These are phyloP conservation scores for Megalops cyprinoides DNA, from an alignment of 2,797 vertebrate species.

Conservation along the genomic window DNA sequence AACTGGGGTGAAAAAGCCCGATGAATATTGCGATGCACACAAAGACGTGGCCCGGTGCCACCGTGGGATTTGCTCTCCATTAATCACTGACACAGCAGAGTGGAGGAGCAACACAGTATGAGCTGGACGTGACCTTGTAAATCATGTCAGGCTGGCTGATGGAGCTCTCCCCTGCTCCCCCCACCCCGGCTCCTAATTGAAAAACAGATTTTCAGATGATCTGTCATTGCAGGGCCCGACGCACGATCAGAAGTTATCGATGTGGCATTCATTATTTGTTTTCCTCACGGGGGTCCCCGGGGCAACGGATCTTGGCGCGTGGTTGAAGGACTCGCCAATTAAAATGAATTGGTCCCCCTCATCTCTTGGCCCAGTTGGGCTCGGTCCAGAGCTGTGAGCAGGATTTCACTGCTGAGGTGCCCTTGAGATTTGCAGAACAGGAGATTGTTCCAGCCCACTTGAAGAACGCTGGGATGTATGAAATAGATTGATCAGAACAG, in stretches of 20 bases:
- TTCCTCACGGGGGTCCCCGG: not conserved
- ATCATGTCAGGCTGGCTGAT: slow-evolving; percentile 8
- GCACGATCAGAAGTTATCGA: not conserved
- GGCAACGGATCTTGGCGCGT: not conserved
- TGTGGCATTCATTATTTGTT: slow-evolving; percentile 11
- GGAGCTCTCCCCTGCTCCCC: not conserved
- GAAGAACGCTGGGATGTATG: not conserved
- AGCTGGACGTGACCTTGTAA: slow-evolving; percentile 19
- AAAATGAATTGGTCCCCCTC: not conserved
- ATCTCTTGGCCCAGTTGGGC: slow-evolving; percentile 9
- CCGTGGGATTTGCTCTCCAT: not conserved
- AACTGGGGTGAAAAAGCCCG: not conserved
- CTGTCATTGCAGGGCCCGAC: slow-evolving; percentile 1
- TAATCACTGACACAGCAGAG: not conserved
- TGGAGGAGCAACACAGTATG: not conserved
- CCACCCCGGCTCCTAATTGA: slow-evolving; percentile 27
- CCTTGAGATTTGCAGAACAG: not conserved
- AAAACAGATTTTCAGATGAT: slow-evolving; percentile 24
- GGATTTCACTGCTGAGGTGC: not conserved
- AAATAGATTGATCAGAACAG: not conserved
- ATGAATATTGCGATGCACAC: not conserved
- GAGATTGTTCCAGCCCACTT: not conserved
- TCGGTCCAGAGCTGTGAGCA: not conserved
- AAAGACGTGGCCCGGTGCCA: too few relatives aligned
- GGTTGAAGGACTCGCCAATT: not conserved